Percentiles rank a stretch among this genome's conserved stretches.
These are phyloP conservation scores for Macquaria australasica DNA, from an alignment of 2,113 vertebrate genomes.

Conservation along the genomic window DNA sequence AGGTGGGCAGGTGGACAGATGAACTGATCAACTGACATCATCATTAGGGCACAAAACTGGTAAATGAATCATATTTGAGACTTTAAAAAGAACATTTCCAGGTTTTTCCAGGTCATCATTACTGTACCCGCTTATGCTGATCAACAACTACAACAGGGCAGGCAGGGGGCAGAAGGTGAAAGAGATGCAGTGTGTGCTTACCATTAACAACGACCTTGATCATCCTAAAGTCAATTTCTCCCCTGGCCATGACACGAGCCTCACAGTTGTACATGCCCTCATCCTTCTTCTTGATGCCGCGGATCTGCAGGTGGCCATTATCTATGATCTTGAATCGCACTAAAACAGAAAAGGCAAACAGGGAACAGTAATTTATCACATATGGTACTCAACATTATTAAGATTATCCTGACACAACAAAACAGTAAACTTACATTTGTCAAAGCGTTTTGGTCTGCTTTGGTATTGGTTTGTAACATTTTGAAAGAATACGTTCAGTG, in stretches of 20 bases:
- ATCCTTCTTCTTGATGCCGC: constrained; percentile 95
- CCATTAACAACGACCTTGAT: constrained; percentile 96
- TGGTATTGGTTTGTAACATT: not conserved
- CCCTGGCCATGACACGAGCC: constrained; percentile 93
- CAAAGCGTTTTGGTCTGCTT: not conserved
- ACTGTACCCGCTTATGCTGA: not conserved
- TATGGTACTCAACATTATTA: not conserved
- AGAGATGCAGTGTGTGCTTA: constrained; percentile 77
- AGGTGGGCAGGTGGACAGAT: not conserved
- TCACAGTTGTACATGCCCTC: constrained; percentile 96
- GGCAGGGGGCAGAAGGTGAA: constrained; percentile 1
- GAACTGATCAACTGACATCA: not conserved
- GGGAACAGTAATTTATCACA: not conserved
- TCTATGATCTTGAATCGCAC: constrained; percentile 90
- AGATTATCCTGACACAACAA: not conserved
- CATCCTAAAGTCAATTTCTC: constrained; percentile 94
- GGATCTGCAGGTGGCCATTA: constrained; percentile 96
- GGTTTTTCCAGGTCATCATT: not conserved
- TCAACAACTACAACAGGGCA: not conserved
- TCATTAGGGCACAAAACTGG: not conserved
- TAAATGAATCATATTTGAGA: not conserved
- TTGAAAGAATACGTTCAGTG: not conserved
- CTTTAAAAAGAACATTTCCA: constrained; percentile 5
- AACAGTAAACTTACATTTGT: not conserved
- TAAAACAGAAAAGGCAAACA: constrained; percentile 60